Conservation (phyloP, 2,113 vertebrate genomes). For the Rattus rattus region DNA sequence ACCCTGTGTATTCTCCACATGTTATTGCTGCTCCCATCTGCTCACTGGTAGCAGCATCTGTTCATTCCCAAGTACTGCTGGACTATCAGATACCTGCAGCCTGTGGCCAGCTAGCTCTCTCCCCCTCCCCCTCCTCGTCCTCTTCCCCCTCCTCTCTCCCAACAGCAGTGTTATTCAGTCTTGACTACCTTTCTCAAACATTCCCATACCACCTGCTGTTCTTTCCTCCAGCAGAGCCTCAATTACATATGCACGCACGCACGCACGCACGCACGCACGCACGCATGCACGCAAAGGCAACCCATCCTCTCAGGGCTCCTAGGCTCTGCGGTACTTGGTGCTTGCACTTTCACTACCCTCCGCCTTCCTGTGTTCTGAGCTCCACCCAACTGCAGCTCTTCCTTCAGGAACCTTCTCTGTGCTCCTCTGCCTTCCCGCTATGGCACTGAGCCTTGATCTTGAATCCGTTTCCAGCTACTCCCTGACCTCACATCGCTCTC, state of each 20-base stretch:
- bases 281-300: background rate
- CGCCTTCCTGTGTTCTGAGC: rapidly evolving
- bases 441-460: background rate
- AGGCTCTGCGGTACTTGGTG: background rate
- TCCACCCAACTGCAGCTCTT: background rate
- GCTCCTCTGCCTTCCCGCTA: no score
- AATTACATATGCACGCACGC: no score
- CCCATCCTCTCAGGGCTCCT: background rate
- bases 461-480: background rate
- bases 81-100: background rate
- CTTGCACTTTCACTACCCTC: no score
- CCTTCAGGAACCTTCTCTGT: rapidly evolving
- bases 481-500: background rate
- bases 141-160: background rate
- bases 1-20: no score
- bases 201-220: background rate
- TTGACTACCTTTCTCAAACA: background rate
- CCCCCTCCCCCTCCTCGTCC: background rate
- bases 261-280: no score
- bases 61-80: background rate
- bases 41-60: rapidly evolving
- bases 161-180: background rate
- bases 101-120: background rate
- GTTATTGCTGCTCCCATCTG: background rate
- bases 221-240: background rate